These are phyloP conservation scores for Papilio glaucus DNA, from an alignment of 1,140 invertebrate genomes.

Conservation along the genomic window DNA sequence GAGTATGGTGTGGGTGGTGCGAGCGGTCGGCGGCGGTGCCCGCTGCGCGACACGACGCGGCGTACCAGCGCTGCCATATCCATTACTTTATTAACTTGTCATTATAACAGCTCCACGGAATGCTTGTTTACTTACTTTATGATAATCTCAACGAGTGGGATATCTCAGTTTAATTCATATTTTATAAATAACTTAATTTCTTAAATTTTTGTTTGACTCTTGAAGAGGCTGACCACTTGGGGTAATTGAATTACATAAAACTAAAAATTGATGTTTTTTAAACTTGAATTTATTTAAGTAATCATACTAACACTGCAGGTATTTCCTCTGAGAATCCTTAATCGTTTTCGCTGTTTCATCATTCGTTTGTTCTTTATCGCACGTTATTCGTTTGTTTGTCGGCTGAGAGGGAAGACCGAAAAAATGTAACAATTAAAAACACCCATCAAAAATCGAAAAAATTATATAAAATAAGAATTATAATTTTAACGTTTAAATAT, in stretches of 20 bases:
- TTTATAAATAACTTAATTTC: background rate
- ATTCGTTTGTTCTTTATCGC: too few relatives aligned
- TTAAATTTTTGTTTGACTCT: background rate
- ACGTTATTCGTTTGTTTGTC: too few relatives aligned
- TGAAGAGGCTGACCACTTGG: background rate
- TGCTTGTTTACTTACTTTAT: constrained; percentile 23
- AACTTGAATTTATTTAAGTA: background rate
- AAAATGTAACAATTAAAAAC: too few relatives aligned
- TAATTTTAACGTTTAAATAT: too few relatives aligned
- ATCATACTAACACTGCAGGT: background rate
- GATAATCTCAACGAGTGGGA: constrained; percentile 15
- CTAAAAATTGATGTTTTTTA: background rate
- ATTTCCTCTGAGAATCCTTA: too few relatives aligned
- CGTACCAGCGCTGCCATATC: background rate
- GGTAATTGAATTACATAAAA: background rate
- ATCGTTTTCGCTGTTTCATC: too few relatives aligned
- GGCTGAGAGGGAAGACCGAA: too few relatives aligned
- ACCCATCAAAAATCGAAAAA: too few relatives aligned
- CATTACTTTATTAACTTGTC: constrained; percentile 38
- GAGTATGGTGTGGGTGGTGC: constrained; percentile 47
- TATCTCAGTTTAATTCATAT: background rate
- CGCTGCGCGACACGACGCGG: constrained; percentile 51
- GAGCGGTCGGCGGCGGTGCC: constrained; percentile 42
- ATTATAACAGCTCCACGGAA: constrained; percentile 22
- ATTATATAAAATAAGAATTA: too few relatives aligned